These are phyloP conservation scores for Hydraecia micacea DNA, from an alignment of 2,888 invertebrate genomes.

Conservation along the genomic window DNA sequence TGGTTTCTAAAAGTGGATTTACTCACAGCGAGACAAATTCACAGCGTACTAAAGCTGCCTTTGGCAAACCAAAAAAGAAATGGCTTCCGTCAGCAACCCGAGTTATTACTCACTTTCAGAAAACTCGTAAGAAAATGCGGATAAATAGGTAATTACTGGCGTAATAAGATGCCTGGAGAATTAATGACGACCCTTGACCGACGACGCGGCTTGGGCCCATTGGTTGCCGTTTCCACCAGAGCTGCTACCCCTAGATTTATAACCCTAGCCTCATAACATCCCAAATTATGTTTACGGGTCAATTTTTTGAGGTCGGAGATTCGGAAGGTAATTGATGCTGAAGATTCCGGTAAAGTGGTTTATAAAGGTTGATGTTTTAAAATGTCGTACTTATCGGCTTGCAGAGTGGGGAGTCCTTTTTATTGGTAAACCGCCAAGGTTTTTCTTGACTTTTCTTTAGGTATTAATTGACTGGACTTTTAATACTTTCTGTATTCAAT, in stretches of 20 bases:
- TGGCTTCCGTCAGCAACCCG: slow-evolving; percentile 52
- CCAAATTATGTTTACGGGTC: slow-evolving; percentile 81
- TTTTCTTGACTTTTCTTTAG: background rate
- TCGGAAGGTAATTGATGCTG: slow-evolving; percentile 57
- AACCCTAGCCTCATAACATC: slow-evolving; percentile 80
- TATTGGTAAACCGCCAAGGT: background rate
- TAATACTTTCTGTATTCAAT: background rate
- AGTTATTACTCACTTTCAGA: slow-evolving; percentile 67
- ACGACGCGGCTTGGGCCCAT: slow-evolving; percentile 60
- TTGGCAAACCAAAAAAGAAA: slow-evolving; percentile 62
- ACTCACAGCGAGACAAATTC: background rate
- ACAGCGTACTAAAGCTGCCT: background rate
- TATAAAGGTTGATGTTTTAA: slow-evolving; percentile 35
- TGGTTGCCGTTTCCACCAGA: slow-evolving; percentile 59
- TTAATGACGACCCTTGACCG: slow-evolving; percentile 72
- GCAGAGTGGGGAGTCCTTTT: slow-evolving; percentile 1
- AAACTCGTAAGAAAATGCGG: slow-evolving; percentile 72
- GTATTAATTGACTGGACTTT: background rate
- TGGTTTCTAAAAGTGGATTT: slow-evolving; percentile 6
- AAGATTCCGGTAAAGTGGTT: slow-evolving; percentile 57
- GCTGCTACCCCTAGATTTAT: slow-evolving; percentile 77
- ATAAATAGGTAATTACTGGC: slow-evolving; percentile 81
- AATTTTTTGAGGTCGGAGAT: slow-evolving; percentile 72
- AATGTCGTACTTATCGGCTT: slow-evolving; percentile 4
- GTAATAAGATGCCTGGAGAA: slow-evolving; percentile 78